Conservation (phyloP, 2,888 invertebrate genomes). For the Synergus japonicus region DNA sequence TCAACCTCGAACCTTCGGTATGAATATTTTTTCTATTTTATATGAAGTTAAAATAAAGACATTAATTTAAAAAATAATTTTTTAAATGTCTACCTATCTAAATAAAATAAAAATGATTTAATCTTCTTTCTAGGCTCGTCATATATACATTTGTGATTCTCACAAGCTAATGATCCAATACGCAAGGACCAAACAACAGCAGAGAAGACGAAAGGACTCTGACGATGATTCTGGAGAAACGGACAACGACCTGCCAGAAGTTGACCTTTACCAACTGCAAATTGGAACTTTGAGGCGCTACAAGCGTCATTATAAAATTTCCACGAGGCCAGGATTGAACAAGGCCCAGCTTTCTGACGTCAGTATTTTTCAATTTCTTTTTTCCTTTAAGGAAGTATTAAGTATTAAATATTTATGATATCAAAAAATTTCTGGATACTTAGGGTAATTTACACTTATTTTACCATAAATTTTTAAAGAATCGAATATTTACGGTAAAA, state of each 20-base stretch:
- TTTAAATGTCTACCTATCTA: background rate
- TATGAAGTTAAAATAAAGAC: background rate
- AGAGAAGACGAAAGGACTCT: slow-evolving; percentile 87
- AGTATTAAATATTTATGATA: too few species aligned
- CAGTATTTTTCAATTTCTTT: slow-evolving; percentile 74
- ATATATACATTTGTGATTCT: slow-evolving; percentile 97
- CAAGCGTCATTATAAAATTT: slow-evolving; percentile 95
- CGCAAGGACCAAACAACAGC: slow-evolving; percentile 90
- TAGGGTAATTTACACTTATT: too few species aligned
- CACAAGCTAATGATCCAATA: slow-evolving; percentile 98
- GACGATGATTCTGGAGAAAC: slow-evolving; percentile 96
- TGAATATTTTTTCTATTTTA: slow-evolving; percentile 62
- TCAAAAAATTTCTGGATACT: too few species aligned
- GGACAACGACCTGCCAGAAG: slow-evolving; percentile 94
- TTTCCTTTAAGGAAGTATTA: slow-evolving; percentile 7
- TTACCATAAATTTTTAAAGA: too few species aligned
- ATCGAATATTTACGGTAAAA: too few species aligned
- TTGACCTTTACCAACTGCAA: slow-evolving; percentile 95
- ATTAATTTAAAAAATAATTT: background rate
- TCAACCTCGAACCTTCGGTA: slow-evolving; percentile 90
- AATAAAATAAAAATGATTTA: background rate
- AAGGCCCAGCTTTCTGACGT: slow-evolving; percentile 98
- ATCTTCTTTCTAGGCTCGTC: slow-evolving; percentile 85
- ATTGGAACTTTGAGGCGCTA: slow-evolving; percentile 96
- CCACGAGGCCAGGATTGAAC: slow-evolving; percentile 93